Percentiles rank a stretch among this genome's conserved stretches.
These are phyloP conservation scores for Choloepus didactylus DNA, from an alignment of 2,797 vertebrate species.

Conservation along the genomic window DNA sequence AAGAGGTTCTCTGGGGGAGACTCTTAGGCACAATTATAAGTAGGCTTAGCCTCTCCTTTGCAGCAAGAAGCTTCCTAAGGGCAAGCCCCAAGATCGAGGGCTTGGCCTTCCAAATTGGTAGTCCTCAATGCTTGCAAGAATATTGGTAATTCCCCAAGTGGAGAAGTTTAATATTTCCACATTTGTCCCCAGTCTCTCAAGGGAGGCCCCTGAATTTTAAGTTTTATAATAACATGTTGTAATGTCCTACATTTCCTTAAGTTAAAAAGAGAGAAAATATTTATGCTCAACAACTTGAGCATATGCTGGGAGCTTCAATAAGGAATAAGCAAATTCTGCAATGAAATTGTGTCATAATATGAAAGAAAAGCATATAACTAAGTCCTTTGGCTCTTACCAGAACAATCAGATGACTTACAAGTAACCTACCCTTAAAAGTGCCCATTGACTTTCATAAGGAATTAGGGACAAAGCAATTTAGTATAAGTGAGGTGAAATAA, in stretches of 20 bases:
- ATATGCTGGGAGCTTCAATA: background rate
- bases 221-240: background rate
- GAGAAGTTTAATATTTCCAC: too few relatives aligned
- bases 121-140: too few relatives aligned
- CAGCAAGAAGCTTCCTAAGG: too few relatives aligned
- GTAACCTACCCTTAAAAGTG: background rate
- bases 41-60: too few relatives aligned
- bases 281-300: background rate
- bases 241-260: background rate
- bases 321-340: constrained; percentile 7
- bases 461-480: background rate
- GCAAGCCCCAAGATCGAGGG: too few relatives aligned
- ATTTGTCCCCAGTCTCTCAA: too few relatives aligned
- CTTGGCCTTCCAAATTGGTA: too few relatives aligned
- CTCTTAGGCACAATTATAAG: too few relatives aligned
- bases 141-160: too few relatives aligned
- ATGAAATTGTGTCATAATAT: constrained; percentile 25
- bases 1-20: too few relatives aligned
- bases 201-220: background rate
- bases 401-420: background rate
- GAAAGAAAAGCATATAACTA: background rate
- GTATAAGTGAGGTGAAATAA: constrained; percentile 13
- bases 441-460: background rate
- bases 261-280: constrained; percentile 1
- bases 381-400: constrained; percentile 20